Conservation (phyloP, 2,797 vertebrate species). For the Trachops cirrhosus region DNA sequence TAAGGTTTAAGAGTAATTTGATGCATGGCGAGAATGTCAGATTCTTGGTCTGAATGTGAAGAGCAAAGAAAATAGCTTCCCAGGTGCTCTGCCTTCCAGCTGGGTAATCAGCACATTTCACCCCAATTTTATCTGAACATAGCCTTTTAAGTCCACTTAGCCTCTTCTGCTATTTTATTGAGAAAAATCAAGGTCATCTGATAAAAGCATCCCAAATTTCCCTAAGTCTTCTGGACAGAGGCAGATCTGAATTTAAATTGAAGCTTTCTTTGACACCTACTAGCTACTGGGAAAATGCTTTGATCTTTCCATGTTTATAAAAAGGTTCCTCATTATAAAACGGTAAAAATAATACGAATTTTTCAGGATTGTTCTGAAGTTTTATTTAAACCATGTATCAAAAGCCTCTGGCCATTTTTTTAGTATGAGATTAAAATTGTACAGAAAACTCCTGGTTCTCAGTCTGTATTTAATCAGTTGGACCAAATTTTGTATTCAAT, state of each 20-base stretch:
- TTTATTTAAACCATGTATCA: not conserved
- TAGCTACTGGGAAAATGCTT: not conserved
- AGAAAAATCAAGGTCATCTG: not conserved
- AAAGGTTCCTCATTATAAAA: not conserved
- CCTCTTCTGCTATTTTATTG: conserved; percentile 1
- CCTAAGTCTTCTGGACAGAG: not conserved
- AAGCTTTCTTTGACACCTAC: not conserved
- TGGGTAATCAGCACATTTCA: not conserved
- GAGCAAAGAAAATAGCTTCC: not conserved
- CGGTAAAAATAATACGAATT: not conserved
- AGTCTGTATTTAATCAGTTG: not conserved
- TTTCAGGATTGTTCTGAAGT: not conserved
- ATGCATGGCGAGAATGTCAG: not conserved
- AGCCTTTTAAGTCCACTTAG: not conserved
- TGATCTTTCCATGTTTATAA: not conserved
- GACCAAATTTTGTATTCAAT: not conserved
- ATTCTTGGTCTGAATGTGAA: conserved; percentile 6
- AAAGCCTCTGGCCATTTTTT: not conserved
- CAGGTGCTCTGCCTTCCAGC: not conserved
- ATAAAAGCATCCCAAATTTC: conserved; percentile 20
- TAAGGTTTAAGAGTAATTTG: not conserved
- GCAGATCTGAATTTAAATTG: not conserved
- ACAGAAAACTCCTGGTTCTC: conserved; percentile 4
- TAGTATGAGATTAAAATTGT: not conserved
- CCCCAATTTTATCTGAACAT: not conserved